A percentile compares a stretch with the other conserved stretches of the same genome.
Evolutionary conservation across 1,140 invertebrate species (phyloP).

Genomic region (Drosophila ananassae): DNA sequence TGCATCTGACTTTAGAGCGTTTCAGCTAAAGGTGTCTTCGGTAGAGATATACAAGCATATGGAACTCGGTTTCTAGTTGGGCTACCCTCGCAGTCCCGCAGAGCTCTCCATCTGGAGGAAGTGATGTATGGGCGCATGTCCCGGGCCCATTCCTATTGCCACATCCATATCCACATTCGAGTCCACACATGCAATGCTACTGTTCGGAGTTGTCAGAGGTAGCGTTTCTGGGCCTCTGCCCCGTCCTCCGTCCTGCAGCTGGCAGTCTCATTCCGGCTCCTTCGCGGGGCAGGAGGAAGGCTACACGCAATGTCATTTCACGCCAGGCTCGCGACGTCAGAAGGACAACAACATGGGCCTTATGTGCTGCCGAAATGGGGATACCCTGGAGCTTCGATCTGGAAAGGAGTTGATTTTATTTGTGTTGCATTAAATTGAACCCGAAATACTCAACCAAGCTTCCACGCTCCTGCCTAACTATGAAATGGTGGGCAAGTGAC

Average conservation of each 20-base stretch:
- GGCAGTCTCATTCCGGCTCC: slow-evolving; percentile 8
- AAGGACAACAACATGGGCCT: background rate
- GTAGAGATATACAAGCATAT: too few species aligned
- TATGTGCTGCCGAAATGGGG: background rate
- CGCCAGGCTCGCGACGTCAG: slow-evolving; percentile 54
- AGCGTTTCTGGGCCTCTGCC: background rate
- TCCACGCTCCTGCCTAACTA: too few species aligned
- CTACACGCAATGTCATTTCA: slow-evolving; percentile 77
- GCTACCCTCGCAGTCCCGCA: slow-evolving; percentile 13
- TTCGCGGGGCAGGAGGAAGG: slow-evolving; percentile 38
- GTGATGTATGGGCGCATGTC: slow-evolving; percentile 57
- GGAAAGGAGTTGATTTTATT: background rate
- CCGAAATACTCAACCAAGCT: too few species aligned
- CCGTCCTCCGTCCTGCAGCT: background rate
- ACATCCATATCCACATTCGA: slow-evolving; percentile 13
- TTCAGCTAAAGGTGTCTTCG: too few species aligned
- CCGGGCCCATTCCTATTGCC: slow-evolving; percentile 6
- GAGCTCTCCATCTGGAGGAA: background rate
- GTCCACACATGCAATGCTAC: slow-evolving; percentile 68
- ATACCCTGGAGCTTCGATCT: slow-evolving; percentile 2
- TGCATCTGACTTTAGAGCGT: too few species aligned
- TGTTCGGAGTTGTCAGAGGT: slow-evolving; percentile 40
- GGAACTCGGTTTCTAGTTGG: background rate
- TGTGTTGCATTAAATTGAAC: too few species aligned
- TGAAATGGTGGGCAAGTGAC: background rate